Percentiles rank a stretch among this genome's conserved stretches.
Evolutionary conservation across 2,113 vertebrate species (phyloP).

Genomic region (Neodontobutis hainanensis): DNA sequence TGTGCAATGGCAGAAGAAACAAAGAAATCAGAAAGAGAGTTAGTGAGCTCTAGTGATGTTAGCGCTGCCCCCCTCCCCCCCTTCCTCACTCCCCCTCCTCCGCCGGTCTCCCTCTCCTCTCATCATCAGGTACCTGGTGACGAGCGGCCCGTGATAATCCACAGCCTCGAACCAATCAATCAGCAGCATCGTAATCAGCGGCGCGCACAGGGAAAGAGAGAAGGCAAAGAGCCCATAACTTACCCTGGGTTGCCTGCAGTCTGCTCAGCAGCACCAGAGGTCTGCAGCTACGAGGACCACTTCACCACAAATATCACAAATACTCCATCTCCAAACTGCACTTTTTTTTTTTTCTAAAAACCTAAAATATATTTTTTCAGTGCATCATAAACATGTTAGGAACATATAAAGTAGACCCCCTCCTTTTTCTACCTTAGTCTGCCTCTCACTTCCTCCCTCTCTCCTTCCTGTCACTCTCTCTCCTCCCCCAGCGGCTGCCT

Average conservation of each 20-base stretch:
- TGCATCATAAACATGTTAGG: slow-evolving; percentile 76
- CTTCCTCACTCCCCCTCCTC: slow-evolving; percentile 42
- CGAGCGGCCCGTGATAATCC: slow-evolving; percentile 82
- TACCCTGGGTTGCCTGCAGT: slow-evolving; percentile 80
- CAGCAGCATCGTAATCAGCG: slow-evolving; percentile 82
- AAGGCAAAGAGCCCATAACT: slow-evolving; percentile 78
- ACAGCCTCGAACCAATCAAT: slow-evolving; percentile 84
- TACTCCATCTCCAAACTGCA: slow-evolving; percentile 51
- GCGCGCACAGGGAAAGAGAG: slow-evolving; percentile 62
- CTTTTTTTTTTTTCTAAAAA: slow-evolving; percentile 36
- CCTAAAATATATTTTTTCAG: slow-evolving; percentile 68
- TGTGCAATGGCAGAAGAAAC: slow-evolving; percentile 64
- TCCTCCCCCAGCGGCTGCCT: slow-evolving; percentile 78
- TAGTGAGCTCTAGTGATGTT: slow-evolving; percentile 81
- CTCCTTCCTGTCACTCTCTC: slow-evolving; percentile 68
- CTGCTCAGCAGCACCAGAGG: slow-evolving; percentile 71
- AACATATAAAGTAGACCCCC: slow-evolving; percentile 72
- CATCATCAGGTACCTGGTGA: slow-evolving; percentile 85
- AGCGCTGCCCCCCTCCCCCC: slow-evolving; percentile 64
- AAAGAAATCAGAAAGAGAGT: slow-evolving; percentile 69
- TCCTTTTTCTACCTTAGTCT: slow-evolving; percentile 72
- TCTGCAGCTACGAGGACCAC: slow-evolving; percentile 73
- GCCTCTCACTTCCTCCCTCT: slow-evolving; percentile 71
- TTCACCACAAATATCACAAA: slow-evolving; percentile 69
- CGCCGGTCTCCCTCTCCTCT: slow-evolving; percentile 77